phyloP scores from a whole-genome alignment of 2,113 vertebrate species.

The Sigmodon hispidus region DNA sequence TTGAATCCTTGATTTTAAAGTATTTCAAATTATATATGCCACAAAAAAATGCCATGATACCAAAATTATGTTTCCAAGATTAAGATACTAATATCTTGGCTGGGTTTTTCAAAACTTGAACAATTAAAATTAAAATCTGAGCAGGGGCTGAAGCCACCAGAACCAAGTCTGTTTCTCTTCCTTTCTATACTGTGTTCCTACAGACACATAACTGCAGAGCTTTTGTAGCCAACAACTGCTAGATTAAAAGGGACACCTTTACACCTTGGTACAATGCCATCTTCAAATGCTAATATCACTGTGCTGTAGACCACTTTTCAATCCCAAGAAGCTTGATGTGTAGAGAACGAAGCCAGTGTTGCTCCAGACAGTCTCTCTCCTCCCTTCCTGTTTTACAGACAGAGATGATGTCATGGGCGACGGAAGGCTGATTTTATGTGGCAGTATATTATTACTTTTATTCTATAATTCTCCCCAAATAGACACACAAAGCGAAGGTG shows the following conservation, averaged over 20 bases:
- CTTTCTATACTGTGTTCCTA: background rate
- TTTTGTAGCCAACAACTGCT: background rate
- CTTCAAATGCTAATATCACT: background rate
- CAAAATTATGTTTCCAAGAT: conserved; percentile 23
- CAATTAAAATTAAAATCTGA: background rate
- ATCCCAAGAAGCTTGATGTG: background rate
- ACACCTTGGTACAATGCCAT: background rate
- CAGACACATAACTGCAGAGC: background rate
- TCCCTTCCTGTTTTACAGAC: conserved; percentile 70
- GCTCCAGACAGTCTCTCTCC: conserved; percentile 4
- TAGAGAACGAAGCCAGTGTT: background rate
- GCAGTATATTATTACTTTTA: conserved; percentile 56
- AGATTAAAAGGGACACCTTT: background rate
- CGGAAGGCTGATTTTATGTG: background rate
- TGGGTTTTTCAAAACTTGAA: conserved; percentile 2
- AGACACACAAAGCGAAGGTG: conserved; percentile 30
- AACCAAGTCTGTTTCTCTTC: background rate
- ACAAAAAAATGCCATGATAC: background rate
- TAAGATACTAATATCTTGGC: background rate
- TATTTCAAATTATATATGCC: conserved; percentile 11
- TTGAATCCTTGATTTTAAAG: background rate
- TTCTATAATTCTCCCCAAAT: conserved; percentile 20
- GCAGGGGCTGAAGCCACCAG: background rate
- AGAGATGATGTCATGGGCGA: conserved; percentile 45
- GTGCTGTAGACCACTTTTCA: background rate